These are phyloP conservation scores for Motacilla alba DNA, from an alignment of 2,113 vertebrate species.

Conservation along the genomic window DNA sequence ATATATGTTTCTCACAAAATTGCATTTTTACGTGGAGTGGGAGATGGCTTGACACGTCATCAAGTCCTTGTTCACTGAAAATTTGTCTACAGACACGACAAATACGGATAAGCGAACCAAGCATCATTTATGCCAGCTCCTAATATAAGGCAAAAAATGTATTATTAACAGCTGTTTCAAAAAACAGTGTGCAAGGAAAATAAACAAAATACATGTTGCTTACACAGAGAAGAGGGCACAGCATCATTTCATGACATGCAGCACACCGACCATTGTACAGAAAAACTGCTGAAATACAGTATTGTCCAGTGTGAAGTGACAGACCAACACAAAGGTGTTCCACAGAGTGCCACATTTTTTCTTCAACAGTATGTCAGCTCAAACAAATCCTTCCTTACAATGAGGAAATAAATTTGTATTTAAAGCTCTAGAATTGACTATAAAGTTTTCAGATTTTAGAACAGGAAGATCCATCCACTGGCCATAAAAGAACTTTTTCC, in stretches of 20 bases:
- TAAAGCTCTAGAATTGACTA: background rate
- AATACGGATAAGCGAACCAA: background rate
- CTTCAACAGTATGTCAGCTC: background rate
- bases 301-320: background rate
- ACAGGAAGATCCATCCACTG: background rate
- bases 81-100: background rate
- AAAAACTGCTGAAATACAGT: background rate
- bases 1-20: background rate
- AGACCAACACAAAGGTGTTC: background rate
- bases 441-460: background rate
- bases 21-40: background rate
- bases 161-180: background rate
- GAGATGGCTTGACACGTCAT: background rate
- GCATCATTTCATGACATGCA: fast-evolving
- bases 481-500: background rate
- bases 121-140: background rate
- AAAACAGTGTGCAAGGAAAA: background rate
- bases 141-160: background rate
- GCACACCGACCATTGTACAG: too few relatives aligned
- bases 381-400: background rate
- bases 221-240: background rate
- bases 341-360: background rate
- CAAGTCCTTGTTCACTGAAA: background rate
- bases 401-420: background rate
- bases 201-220: background rate